A percentile compares a stretch with the other conserved stretches of the same genome.
Evolutionary conservation across 2,113 vertebrate genomes (phyloP).

Genomic region (Dromas ardeola): DNA sequence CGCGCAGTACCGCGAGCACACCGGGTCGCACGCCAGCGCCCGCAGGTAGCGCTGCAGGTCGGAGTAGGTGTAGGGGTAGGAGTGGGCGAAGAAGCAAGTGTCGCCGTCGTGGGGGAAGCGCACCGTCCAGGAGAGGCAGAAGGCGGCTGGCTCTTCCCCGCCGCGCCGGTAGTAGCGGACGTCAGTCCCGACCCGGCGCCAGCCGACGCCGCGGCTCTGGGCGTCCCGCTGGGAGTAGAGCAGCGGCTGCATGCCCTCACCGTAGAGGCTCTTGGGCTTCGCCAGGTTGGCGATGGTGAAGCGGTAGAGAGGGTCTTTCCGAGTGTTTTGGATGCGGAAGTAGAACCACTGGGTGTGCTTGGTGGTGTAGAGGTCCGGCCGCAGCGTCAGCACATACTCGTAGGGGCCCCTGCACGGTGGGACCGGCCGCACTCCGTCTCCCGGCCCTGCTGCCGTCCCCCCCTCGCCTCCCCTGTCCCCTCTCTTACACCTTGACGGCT

Average conservation of each 20-base stretch:
- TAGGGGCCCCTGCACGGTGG: conserved; percentile 74
- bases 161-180: conserved; percentile 80
- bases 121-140: conserved; percentile 86
- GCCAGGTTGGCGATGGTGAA: conserved; percentile 93
- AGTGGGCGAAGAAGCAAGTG: conserved; percentile 90
- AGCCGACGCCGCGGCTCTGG: conserved; percentile 73
- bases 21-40: conserved; percentile 70
- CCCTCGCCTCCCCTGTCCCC: fast-evolving
- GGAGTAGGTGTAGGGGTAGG: conserved; percentile 92
- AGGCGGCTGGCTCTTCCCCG: conserved; percentile 36
- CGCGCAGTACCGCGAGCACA: conserved; percentile 75
- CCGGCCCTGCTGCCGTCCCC: fast-evolving
- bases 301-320: conserved; percentile 77
- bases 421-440: fast-evolving
- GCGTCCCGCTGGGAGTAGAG: conserved; percentile 89
- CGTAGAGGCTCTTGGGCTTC: conserved; percentile 88
- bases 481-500: conserved; percentile 86
- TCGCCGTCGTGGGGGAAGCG: conserved; percentile 83
- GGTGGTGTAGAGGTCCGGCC: conserved; percentile 87
- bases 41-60: conserved; percentile 84
- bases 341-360: conserved; percentile 98
- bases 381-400: conserved; percentile 87
- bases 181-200: conserved; percentile 78
- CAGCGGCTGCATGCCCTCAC: conserved; percentile 83
- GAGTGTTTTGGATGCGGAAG: conserved; percentile 89